These are phyloP conservation scores for Panzeria rudis DNA, from an alignment of 2,888 invertebrate species.

Conservation along the genomic window DNA sequence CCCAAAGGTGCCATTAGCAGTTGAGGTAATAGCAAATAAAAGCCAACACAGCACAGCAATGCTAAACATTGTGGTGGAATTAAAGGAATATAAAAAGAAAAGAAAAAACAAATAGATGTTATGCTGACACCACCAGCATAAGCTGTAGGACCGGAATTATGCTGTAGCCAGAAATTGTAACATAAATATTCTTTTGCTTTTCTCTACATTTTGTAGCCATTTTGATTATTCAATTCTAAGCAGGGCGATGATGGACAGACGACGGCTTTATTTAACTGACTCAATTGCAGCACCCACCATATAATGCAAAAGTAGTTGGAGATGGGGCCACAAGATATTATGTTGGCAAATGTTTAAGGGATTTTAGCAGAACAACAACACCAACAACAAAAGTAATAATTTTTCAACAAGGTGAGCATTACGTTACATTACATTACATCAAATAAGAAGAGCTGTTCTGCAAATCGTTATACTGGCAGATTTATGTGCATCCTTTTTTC, in stretches of 20 bases:
- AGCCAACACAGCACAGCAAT: conserved; percentile 30
- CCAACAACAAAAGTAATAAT: conserved; percentile 44
- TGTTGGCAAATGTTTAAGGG: conserved; percentile 55
- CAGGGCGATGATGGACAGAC: neutral
- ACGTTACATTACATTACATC: conserved; percentile 41
- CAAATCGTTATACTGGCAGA: conserved; percentile 54
- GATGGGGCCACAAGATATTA: conserved; percentile 5
- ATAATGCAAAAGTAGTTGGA: neutral
- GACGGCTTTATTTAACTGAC: conserved; percentile 41
- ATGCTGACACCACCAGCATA: conserved; percentile 23
- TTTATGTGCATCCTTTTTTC: conserved; percentile 51
- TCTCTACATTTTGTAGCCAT: neutral
- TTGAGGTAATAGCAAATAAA: conserved; percentile 48
- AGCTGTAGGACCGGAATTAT: conserved; percentile 9
- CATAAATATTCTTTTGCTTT: conserved; percentile 42
- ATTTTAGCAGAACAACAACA: conserved; percentile 32
- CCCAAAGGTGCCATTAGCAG: conserved; percentile 68
- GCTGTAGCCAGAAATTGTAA: conserved; percentile 34
- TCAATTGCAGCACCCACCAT: conserved; percentile 12
- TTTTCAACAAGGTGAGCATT: conserved; percentile 54
- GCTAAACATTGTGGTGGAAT: conserved; percentile 59
- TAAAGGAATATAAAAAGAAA: conserved; percentile 59
- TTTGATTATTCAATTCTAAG: conserved; percentile 45
- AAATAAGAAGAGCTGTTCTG: conserved; percentile 42
- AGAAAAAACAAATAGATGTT: conserved; percentile 48